phyloP scores from a whole-genome alignment of 2,888 invertebrate genomes.

The Oligia strigilis region DNA sequence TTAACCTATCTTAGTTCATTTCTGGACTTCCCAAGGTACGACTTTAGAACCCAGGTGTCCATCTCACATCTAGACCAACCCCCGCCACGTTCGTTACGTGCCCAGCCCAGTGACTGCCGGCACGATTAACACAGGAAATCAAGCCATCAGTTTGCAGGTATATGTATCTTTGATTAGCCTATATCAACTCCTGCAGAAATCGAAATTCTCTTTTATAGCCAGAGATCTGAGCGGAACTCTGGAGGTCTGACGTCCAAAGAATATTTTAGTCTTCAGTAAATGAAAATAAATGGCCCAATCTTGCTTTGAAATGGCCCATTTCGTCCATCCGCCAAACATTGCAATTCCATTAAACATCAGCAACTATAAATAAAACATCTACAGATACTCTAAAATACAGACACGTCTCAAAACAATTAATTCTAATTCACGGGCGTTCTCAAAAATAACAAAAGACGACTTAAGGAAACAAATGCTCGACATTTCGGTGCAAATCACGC shows the following conservation, averaged over 20 bases:
- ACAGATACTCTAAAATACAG: not conserved
- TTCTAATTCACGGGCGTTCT: slow-evolving; percentile 48
- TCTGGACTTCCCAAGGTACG: too few species aligned
- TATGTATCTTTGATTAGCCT: not conserved
- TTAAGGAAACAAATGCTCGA: slow-evolving; percentile 51
- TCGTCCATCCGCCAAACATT: not conserved
- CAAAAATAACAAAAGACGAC: slow-evolving; percentile 52
- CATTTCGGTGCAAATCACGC: slow-evolving; percentile 65
- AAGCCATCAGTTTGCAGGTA: not conserved
- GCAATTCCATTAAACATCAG: slow-evolving; percentile 28
- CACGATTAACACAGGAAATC: not conserved
- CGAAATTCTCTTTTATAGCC: not conserved
- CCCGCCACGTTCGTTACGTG: not conserved
- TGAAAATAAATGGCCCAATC: slow-evolving; percentile 5
- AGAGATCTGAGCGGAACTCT: not conserved
- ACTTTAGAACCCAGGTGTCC: too few species aligned
- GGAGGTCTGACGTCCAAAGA: slow-evolving; percentile 7
- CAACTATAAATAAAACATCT: slow-evolving; percentile 53
- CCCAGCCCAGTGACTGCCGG: not conserved
- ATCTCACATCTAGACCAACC: too few species aligned
- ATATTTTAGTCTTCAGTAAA: not conserved
- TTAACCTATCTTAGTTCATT: too few species aligned
- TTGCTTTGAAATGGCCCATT: slow-evolving; percentile 15
- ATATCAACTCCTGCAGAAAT: not conserved
- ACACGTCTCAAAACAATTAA: slow-evolving; percentile 50